These are phyloP conservation scores for Achlya flavicornis DNA, from an alignment of 2,888 invertebrate species.

Conservation along the genomic window DNA sequence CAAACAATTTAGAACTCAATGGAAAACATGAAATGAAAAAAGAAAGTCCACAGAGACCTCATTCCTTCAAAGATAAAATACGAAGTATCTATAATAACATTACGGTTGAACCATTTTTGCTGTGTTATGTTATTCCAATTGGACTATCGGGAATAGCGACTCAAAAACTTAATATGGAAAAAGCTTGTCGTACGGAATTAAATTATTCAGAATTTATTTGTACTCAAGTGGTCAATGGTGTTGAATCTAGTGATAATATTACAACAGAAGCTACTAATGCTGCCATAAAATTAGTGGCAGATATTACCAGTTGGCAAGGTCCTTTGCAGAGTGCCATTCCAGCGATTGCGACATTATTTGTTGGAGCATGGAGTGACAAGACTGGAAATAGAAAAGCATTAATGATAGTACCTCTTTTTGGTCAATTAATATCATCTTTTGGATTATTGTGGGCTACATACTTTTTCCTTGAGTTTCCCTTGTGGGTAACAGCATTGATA, in stretches of 20 bases:
- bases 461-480: constrained; percentile 82
- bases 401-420: constrained; percentile 82
- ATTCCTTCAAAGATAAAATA: constrained; percentile 34
- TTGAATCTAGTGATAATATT: constrained; percentile 53
- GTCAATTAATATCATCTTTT: constrained; percentile 78
- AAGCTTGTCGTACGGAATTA: constrained; percentile 82
- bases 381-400: constrained; percentile 83
- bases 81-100: constrained; percentile 59
- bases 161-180: constrained; percentile 81
- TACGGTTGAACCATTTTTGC: constrained; percentile 87
- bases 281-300: constrained; percentile 73
- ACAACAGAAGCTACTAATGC: constrained; percentile 61
- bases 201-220: constrained; percentile 78
- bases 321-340: constrained; percentile 83
- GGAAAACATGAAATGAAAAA: constrained; percentile 24
- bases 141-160: constrained; percentile 84
- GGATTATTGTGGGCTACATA: constrained; percentile 81
- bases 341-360: constrained; percentile 81
- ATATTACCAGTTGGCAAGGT: constrained; percentile 82
- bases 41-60: constrained; percentile 22
- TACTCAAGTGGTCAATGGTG: constrained; percentile 63
- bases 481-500: constrained; percentile 80
- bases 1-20: constrained; percentile 28
- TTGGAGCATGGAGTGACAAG: constrained; percentile 86
- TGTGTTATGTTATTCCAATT: constrained; percentile 85